Evolutionary conservation across 2,113 vertebrate species (phyloP).

Genomic region (Gobiocypris rarus): DNA sequence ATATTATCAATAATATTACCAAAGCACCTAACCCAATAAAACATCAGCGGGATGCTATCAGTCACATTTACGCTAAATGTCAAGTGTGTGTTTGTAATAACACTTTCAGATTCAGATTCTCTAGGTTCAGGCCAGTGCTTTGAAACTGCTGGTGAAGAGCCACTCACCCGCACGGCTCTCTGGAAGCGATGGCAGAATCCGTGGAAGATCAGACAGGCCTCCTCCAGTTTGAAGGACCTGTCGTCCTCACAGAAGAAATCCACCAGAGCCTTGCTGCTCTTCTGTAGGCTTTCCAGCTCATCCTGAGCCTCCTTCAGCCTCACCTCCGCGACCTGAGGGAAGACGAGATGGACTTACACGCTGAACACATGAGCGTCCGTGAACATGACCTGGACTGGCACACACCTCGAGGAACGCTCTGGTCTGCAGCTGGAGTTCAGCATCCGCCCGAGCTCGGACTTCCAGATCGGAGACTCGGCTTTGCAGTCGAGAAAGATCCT

Average conservation of each 20-base stretch:
- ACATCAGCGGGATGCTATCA: too few species aligned
- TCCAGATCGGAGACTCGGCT: conserved; percentile 70
- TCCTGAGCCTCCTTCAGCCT: conserved; percentile 73
- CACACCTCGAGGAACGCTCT: conserved; percentile 76
- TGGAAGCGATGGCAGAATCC: too few species aligned
- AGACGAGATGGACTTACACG: background rate
- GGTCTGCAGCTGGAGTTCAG: conserved; percentile 72
- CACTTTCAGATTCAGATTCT: too few species aligned
- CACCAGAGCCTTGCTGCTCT: conserved; percentile 76
- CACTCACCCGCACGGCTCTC: too few species aligned
- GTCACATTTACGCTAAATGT: too few species aligned
- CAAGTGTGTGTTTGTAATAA: too few species aligned
- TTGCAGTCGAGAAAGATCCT: conserved; percentile 77
- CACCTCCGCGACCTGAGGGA: conserved; percentile 70
- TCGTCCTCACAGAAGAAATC: conserved; percentile 83
- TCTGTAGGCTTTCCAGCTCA: conserved; percentile 73
- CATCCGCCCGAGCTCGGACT: conserved; percentile 65
- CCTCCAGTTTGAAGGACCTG: conserved; percentile 76
- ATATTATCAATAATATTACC: too few species aligned
- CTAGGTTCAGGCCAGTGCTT: too few species aligned
- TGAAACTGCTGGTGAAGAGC: too few species aligned
- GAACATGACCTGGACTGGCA: background rate
- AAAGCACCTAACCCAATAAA: too few species aligned
- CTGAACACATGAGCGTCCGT: background rate
- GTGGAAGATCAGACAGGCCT: conserved; percentile 76